A percentile compares a stretch with the other conserved stretches of the same genome.
Evolutionary conservation across 2,113 vertebrate species (phyloP).

Genomic region (Salvelinus fontinalis): DNA sequence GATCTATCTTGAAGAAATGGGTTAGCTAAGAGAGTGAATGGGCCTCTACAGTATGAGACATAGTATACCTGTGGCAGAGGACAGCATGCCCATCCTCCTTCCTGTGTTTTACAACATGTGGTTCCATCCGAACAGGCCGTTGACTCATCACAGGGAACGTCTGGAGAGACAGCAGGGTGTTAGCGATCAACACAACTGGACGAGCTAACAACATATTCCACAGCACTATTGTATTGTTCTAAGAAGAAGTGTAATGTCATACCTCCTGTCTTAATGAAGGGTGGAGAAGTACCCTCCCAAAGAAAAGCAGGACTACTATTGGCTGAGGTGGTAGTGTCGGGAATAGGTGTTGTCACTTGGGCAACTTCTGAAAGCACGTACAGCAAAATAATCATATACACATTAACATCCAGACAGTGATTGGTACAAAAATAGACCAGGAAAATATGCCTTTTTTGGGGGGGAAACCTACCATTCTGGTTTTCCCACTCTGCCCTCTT

Average conservation of each 20-base stretch:
- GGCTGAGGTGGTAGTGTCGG: conserved; percentile 5
- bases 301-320: conserved; percentile 14
- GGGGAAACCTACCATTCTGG: conserved; percentile 43
- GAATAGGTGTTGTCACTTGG: conserved; percentile 18
- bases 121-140: not conserved
- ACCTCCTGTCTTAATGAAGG: conserved; percentile 31
- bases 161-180: too few species aligned
- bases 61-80: conserved; percentile 56
- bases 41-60: not conserved
- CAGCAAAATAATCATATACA: not conserved
- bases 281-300: not conserved
- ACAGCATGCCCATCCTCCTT: conserved; percentile 63
- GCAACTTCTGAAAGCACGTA: conserved; percentile 12
- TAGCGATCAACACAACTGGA: too few species aligned
- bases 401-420: not conserved
- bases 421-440: not conserved
- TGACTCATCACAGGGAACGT: too few species aligned
- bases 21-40: conserved; percentile 4
- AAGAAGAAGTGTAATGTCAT: not conserved
- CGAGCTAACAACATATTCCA: not conserved
- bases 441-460: not conserved
- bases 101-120: not conserved
- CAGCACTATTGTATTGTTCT: not conserved
- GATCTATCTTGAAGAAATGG: not conserved
- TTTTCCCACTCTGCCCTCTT: conserved; percentile 67